phyloP scores from a whole-genome alignment of 2,888 invertebrate species.

The Tyria jacobaeae region DNA sequence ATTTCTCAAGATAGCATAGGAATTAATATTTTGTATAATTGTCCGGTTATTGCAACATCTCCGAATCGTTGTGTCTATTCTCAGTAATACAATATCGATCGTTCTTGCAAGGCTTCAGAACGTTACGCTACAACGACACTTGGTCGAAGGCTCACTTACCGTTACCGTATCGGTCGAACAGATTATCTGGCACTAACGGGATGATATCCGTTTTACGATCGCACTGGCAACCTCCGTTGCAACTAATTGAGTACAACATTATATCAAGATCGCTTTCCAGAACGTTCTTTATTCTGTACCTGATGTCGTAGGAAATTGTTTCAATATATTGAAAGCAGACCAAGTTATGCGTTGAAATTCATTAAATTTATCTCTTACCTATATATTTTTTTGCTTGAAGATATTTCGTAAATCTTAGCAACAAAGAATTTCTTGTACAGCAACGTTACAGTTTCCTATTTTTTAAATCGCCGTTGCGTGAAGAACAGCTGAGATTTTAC shows the following conservation, averaged over 20 bases:
- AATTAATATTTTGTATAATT: slow-evolving; percentile 33
- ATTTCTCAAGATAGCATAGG: slow-evolving; percentile 30
- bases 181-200: slow-evolving; percentile 78
- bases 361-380: slow-evolving; percentile 31
- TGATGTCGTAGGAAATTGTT: slow-evolving; percentile 22
- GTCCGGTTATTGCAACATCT: slow-evolving; percentile 40
- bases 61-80: slow-evolving; percentile 53
- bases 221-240: slow-evolving; percentile 50
- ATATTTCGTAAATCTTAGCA: slow-evolving; percentile 44
- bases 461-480: slow-evolving; percentile 53
- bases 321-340: slow-evolving; percentile 40
- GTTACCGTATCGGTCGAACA: slow-evolving; percentile 65
- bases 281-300: slow-evolving; percentile 14
- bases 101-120: slow-evolving; percentile 77
- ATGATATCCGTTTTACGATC: slow-evolving; percentile 64
- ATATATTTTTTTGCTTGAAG: slow-evolving; percentile 33
- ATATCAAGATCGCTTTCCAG: slow-evolving; percentile 25
- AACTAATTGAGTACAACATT: slow-evolving; percentile 45
- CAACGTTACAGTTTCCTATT: slow-evolving; percentile 50
- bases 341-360: slow-evolving; percentile 29
- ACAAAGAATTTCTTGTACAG: slow-evolving; percentile 41
- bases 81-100: slow-evolving; percentile 78
- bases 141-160: slow-evolving; percentile 65
- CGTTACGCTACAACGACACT: slow-evolving; percentile 67
- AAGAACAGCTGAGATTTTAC: slow-evolving; percentile 52